Evolutionary conservation across 2,113 vertebrate species (phyloP).

Genomic region (Proteles cristata): DNA sequence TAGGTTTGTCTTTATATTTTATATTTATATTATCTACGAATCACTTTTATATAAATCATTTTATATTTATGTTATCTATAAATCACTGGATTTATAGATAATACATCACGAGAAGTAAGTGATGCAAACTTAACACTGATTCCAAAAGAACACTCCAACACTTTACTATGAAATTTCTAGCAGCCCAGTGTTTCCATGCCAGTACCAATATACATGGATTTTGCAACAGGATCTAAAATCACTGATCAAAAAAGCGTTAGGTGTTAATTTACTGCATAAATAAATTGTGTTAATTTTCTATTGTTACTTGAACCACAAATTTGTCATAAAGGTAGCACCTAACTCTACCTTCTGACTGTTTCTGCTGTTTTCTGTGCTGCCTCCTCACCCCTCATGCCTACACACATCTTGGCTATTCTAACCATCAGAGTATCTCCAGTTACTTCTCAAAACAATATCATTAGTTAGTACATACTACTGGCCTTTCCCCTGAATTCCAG

Average conservation of each 20-base stretch:
- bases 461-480: background rate
- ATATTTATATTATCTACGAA: no score
- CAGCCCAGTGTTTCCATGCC: background rate
- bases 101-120: conserved; percentile 5
- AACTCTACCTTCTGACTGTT: background rate
- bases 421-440: background rate
- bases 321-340: background rate
- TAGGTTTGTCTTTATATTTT: no score
- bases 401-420: background rate
- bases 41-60: no score
- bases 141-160: background rate
- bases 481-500: background rate
- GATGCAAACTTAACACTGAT: background rate
- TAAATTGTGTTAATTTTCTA: background rate
- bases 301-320: background rate
- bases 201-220: background rate
- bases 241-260: conserved; percentile 37
- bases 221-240: background rate
- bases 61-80: background rate
- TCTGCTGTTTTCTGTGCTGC: background rate
- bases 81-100: background rate
- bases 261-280: background rate
- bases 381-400: background rate
- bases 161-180: background rate
- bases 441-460: background rate